Evolutionary conservation across 2,888 invertebrate species (phyloP).

Genomic region (Anorthoa munda): DNA sequence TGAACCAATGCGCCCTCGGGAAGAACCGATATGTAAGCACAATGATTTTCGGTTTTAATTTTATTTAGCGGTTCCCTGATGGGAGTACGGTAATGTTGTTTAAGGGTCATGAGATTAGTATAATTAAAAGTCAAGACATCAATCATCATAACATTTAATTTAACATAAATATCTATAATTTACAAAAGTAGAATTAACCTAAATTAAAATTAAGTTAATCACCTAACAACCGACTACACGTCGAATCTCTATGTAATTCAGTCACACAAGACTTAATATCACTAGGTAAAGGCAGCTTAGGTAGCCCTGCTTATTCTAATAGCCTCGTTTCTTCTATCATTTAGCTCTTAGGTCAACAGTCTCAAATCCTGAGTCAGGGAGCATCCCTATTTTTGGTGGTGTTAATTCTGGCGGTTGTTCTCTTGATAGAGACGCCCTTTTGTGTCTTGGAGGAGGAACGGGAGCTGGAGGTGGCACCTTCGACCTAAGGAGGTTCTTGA

Average conservation of each 20-base stretch:
- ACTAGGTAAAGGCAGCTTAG: slow-evolving; percentile 71
- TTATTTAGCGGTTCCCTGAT: too few species aligned
- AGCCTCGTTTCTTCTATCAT: slow-evolving; percentile 69
- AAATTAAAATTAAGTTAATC: slow-evolving; percentile 63
- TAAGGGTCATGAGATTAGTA: neutral
- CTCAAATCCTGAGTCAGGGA: slow-evolving; percentile 88
- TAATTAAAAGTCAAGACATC: slow-evolving; percentile 35
- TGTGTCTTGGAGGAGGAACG: slow-evolving; percentile 87
- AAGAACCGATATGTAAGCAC: too few species aligned
- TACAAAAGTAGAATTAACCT: slow-evolving; percentile 75
- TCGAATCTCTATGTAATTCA: slow-evolving; percentile 65
- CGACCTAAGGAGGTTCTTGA: slow-evolving; percentile 92
- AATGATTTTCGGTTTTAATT: too few species aligned
- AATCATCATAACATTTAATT: slow-evolving; percentile 79
- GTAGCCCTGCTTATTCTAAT: slow-evolving; percentile 58
- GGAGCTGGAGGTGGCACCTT: slow-evolving; percentile 82
- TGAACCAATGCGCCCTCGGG: too few species aligned
- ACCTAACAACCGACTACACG: slow-evolving; percentile 58
- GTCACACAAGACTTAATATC: slow-evolving; percentile 67
- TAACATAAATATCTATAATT: slow-evolving; percentile 83
- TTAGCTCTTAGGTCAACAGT: slow-evolving; percentile 86
- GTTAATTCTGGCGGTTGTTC: slow-evolving; percentile 83
- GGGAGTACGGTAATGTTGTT: too few species aligned
- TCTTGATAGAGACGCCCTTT: slow-evolving; percentile 83
- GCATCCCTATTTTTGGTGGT: slow-evolving; percentile 79